Base-by-base conservation (phyloP, 2,113 vertebrate genomes). In the Amazona vittata region DNA sequence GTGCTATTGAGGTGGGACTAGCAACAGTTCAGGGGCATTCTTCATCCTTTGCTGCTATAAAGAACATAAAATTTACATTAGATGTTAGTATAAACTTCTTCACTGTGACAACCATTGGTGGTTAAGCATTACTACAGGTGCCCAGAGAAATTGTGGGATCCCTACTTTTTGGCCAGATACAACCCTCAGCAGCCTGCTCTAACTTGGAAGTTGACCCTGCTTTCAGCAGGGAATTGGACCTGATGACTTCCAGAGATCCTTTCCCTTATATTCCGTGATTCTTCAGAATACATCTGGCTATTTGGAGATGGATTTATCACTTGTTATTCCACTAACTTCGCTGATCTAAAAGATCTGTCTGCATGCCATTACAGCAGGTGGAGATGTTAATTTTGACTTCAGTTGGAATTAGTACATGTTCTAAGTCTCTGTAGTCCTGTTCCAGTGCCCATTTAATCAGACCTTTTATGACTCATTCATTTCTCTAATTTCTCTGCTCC, bases 401-500 rank as follows among this genome's bases (percentile, higher is more conserved):
- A 41, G 14, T 8, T 90, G 80, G 77, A 95, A 86, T 92, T 75
- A 83, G 46, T 83, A 47, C 68, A 83, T 70, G 50, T 88, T 92
- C 75, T 60, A 63, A 90, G 62, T 81, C 83, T 75, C 35, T 2
- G 12, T 76, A 93, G 95, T 87, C 75, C 71, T 80, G 53, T 95
- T 94, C 57, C 53, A 89, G 41, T 69, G 77, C 86, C 83, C 59
- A 53, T 92, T 93, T 92, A 68, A 92, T 90, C 74, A 87, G 86
- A 91, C 62, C 53, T 79, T 70, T 86, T 76, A 41, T 50, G 78
- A 86, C 63, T 93, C 55, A 84, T 82, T 90, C 52, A 60, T 92
- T 95, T 83, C 88, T 93, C 35, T 95, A 81, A 92, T 92, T 93
- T 93, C 53, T 86, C 33, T 95, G 93, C 93, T 91, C 91, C 84